Base-by-base conservation (phyloP, 2,797 vertebrate genomes). In the Dermochelys coriacea region DNA sequence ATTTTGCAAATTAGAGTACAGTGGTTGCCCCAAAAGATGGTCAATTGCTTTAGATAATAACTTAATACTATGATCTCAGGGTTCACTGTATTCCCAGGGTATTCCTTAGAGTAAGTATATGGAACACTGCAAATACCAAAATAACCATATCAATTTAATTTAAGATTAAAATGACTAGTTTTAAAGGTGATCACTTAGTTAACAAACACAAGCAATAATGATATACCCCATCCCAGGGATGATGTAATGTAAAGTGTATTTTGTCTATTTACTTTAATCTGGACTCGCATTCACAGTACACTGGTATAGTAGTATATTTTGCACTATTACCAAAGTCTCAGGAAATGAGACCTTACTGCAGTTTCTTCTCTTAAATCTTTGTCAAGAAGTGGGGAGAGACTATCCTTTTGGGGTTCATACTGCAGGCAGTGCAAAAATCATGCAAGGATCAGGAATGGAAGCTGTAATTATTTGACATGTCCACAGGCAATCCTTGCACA, bases 381-480 rank as follows among this genome's bases (percentile, higher is more conserved):
- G 64, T 71, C 21, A 37, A 34, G 45, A 59, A 49, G 31, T 47
- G 82, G 21, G 75, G 79, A 47, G 57, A 45, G n/a, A 19, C 50
- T 15, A 0, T 10, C 29, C 12, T 51, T 45, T 19, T 14, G 25
- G 74, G 27, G 41, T 29, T 77, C 41, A 16, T 49, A 29, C 12
- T 0, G 4, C 34, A 3, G 64, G 21, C 34, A 81, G 64, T n/a
- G n/a, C 12, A 3, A 18, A 34, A 4, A 23, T 74, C 0, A 0
- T 1, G 47, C 6, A 27, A 64, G 71, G 50, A 6, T 27, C 61
- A 14, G 80, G 37, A 82, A 59, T 10, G 86, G 57, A 77, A 12
- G 41, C 80, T 49, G 34, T 12, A 9, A 47, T 47, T 71, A 0
- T 18, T 5, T 80, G 51, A 6, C 4, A 1, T 5, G 21, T 31